Conservation (phyloP, 2,888 invertebrate species). For the Argyra leucocephala region DNA sequence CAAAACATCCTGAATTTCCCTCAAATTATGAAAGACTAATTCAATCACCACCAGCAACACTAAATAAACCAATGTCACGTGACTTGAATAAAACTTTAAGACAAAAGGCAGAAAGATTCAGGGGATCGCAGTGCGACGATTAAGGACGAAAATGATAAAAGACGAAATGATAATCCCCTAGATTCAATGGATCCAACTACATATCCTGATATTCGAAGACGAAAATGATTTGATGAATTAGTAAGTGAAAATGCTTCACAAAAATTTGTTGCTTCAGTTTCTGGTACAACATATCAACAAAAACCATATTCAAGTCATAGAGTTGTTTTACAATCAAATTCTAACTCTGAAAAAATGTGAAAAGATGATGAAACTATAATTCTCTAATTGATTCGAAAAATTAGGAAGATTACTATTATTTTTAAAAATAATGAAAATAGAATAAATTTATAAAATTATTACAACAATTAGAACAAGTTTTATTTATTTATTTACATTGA, state of each 20-base stretch:
- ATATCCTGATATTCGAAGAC: slow-evolving; percentile 83
- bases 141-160: neutral
- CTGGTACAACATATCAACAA: slow-evolving; percentile 85
- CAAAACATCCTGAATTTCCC: slow-evolving; percentile 16
- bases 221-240: slow-evolving; percentile 61
- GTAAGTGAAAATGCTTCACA: slow-evolving; percentile 16
- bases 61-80: slow-evolving; percentile 24
- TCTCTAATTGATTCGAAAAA: neutral
- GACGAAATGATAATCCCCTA: slow-evolving; percentile 37
- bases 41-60: neutral
- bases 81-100: slow-evolving; percentile 24
- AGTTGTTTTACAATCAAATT: slow-evolving; percentile 73
- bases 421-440: too few species aligned
- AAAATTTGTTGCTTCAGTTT: slow-evolving; percentile 82
- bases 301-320: slow-evolving; percentile 91
- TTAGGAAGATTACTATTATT: neutral
- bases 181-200: slow-evolving; percentile 95
- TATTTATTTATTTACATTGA: too few species aligned
- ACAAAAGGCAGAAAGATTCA: neutral
- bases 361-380: neutral
- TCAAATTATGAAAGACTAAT: neutral
- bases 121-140: neutral
- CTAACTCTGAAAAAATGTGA: neutral
- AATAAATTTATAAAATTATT: too few species aligned
- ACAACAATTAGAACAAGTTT: too few species aligned